Evolutionary conservation across 2,888 invertebrate genomes (phyloP), one percentile per base, ranked within the genome.

Genomic region (Spisula solida): DNA sequence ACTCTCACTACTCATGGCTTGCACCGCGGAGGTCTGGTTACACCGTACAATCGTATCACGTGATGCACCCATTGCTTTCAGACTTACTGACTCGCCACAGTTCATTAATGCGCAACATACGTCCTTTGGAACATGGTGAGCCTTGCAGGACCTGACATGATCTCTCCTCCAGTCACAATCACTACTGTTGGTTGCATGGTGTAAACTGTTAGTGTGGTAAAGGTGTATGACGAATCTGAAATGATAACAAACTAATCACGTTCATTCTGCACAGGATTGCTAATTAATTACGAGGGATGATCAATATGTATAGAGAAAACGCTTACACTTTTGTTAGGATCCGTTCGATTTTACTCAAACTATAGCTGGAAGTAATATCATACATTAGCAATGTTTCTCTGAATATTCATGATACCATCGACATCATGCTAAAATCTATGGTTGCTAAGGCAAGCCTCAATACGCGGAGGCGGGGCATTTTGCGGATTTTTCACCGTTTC

Each of bases 41-140:
- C 90, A 90, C 1, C 48, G 34, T 16, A 81, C 66, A 31, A 81
- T 56, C 55, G 83, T 81, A 14, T 66, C 51, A 12, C 51, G 20
- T 12, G 82, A 34, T 4, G 78, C 60, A 10, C 83, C 48, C 20
- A 90, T 47, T 5, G 86, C 75, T 12, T 31, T 48, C 20, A 86
- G 34, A 16, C 84, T 81, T 34, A 66, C 29, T 5, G 81, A 10
- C 10, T 25, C 56, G 2, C 90, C 90, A 48, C 90, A 90, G 82
- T 82, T 81, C 16, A 90, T 87, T 4, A 90, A 48, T 6, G 88
- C 90, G n/a, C 81, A 84, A 60, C 88, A 86, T 5, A 88, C 29
- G 41, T 90, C 90, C 25, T 80, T 8, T 29, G 86, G 87, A 1
- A 90, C 78, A 34, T 90, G 88, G 81, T 81, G 82, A 10, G n/a